A percentile compares a stretch with the other conserved stretches of the same genome.
Evolutionary conservation across 2,797 vertebrate genomes (phyloP).

Genomic region (Rhincodon typus): DNA sequence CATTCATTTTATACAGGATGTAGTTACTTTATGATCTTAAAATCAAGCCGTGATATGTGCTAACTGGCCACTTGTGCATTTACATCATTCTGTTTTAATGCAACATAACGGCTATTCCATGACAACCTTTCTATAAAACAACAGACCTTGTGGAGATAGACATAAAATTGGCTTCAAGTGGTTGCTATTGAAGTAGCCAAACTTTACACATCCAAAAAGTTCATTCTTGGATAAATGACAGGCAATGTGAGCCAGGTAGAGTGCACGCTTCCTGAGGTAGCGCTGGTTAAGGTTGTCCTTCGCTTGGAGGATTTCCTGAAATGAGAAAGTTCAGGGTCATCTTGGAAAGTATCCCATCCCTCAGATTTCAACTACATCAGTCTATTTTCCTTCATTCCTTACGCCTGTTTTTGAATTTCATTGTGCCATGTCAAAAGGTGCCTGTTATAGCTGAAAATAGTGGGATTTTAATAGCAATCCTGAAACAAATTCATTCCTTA

Average conservation of each 20-base stretch:
- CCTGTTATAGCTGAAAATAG: background rate
- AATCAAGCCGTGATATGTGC: background rate
- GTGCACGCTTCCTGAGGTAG: slow-evolving; percentile 84
- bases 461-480: background rate
- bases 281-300: slow-evolving; percentile 88
- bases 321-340: slow-evolving; percentile 51
- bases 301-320: slow-evolving; percentile 62
- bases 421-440: background rate
- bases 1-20: background rate
- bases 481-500: background rate
- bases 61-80: background rate
- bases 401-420: background rate
- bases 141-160: slow-evolving; percentile 70
- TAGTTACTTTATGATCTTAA: background rate
- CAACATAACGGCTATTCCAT: background rate
- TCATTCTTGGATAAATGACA: slow-evolving; percentile 64
- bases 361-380: background rate
- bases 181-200: slow-evolving; percentile 81
- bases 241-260: slow-evolving; percentile 83
- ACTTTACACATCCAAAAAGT: slow-evolving; percentile 68
- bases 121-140: background rate
- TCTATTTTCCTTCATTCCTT: background rate
- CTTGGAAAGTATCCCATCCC: slow-evolving; percentile 43
- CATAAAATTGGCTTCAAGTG: slow-evolving; percentile 77
- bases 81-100: background rate